Conservation (phyloP, 2,797 vertebrate genomes). For the Enteromius trimaculatus region DNA sequence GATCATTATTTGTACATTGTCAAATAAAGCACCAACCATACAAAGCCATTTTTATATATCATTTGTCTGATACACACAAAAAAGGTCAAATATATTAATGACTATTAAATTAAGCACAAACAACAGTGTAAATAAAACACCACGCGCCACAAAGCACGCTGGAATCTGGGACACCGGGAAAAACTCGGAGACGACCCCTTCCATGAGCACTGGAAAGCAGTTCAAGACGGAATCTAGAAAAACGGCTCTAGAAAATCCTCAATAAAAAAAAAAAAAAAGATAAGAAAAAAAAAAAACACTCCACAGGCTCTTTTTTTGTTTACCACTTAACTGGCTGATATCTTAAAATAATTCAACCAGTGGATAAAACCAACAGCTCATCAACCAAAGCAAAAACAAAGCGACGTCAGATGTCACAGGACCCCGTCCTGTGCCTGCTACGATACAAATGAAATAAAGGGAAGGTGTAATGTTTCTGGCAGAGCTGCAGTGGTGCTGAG, state of each 20-base stretch:
- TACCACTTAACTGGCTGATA: conserved; percentile 35
- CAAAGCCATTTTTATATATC: conserved; percentile 78
- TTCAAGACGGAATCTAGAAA: conserved; percentile 43
- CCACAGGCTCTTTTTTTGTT: conserved; percentile 48
- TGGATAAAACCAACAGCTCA: conserved; percentile 32
- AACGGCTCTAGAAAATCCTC: background rate
- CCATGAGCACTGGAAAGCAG: conserved; percentile 35
- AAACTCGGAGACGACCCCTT: conserved; percentile 57
- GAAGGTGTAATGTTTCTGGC: conserved; percentile 37
- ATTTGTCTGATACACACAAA: conserved; percentile 76
- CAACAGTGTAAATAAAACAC: conserved; percentile 78
- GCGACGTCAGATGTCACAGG: conserved; percentile 9
- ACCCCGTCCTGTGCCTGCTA: conserved; percentile 20
- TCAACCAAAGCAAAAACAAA: background rate
- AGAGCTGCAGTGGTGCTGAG: conserved; percentile 49
- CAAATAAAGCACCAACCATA: conserved; percentile 84
- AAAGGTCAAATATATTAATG: conserved; percentile 86
- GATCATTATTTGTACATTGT: conserved; percentile 78
- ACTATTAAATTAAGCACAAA: conserved; percentile 85
- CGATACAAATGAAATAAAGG: conserved; percentile 32
- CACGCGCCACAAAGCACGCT: conserved; percentile 76
- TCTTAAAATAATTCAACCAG: conserved; percentile 43
- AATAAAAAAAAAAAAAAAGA: background rate
- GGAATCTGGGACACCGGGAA: conserved; percentile 64
- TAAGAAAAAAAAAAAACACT: conserved; percentile 18